Conservation (phyloP, 2,797 vertebrate genomes). For the Chelidonichthys spinosus region DNA sequence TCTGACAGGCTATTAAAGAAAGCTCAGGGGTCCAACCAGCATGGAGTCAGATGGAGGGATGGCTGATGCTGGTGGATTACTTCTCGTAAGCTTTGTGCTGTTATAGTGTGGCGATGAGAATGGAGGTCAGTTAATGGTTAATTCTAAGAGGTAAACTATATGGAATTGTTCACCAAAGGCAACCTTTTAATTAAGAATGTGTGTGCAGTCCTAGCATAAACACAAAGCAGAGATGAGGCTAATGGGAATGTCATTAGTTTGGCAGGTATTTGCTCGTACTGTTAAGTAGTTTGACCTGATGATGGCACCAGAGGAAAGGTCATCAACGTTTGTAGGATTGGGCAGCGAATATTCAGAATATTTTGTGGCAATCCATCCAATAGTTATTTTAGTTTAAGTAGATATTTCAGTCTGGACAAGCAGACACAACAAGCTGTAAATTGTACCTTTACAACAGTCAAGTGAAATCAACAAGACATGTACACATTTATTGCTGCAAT, state of each 20-base stretch:
- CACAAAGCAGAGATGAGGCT: not conserved
- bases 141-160: not conserved
- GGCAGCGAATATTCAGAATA: not conserved
- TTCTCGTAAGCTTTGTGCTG: not conserved
- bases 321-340: not conserved
- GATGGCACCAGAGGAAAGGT: not conserved
- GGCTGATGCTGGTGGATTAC: not conserved
- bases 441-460: not conserved
- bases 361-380: not conserved
- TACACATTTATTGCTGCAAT: not conserved
- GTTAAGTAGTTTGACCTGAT: not conserved
- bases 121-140: not conserved
- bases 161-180: not conserved
- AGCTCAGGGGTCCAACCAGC: constrained; percentile 13
- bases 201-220: no score
- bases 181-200: no score
- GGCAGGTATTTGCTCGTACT: not conserved
- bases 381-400: not conserved
- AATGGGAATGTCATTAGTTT: not conserved
- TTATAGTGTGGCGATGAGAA: constrained; percentile 9
- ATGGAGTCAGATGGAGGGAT: not conserved
- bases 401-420: not conserved
- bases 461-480: not conserved
- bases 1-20: constrained; percentile 22
- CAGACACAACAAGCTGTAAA: not conserved